These are phyloP conservation scores for Elachura formosa DNA, from an alignment of 2,113 vertebrate genomes.

Conservation along the genomic window DNA sequence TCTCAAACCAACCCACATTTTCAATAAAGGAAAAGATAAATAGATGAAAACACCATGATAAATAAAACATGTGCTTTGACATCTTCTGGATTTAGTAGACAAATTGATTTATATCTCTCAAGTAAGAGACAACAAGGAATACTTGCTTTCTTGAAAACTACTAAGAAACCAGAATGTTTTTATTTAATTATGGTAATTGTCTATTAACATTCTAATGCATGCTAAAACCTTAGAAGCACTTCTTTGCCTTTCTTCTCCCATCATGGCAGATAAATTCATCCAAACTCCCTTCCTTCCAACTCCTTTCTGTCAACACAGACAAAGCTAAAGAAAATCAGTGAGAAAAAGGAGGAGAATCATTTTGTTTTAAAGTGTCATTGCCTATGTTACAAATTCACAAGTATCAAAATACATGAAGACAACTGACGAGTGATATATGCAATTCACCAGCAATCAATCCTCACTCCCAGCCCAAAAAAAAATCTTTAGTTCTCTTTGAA, in stretches of 20 bases:
- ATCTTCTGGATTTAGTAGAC: not conserved
- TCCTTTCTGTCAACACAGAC: constrained; percentile 25
- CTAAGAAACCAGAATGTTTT: not conserved
- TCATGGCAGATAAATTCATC: constrained; percentile 7
- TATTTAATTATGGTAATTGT: not conserved
- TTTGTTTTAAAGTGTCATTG: not conserved
- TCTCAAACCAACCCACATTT: not conserved
- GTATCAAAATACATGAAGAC: constrained; percentile 34
- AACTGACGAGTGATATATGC: not conserved
- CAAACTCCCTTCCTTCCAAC: not conserved
- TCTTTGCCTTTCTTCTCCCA: not conserved
- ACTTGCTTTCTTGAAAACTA: not conserved
- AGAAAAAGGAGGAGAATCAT: constrained; percentile 12
- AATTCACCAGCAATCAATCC: not conserved
- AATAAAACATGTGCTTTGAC: constrained; percentile 9
- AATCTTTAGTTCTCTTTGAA: not conserved
- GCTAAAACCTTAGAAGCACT: not conserved
- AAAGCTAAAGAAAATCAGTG: constrained; percentile 9
- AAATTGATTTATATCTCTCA: constrained; percentile 4
- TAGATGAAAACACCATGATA: not conserved
- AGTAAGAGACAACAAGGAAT: not conserved
- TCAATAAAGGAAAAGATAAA: not conserved
- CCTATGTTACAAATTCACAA: not conserved
- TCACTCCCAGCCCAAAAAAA: not conserved
- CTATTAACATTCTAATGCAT: constrained; percentile 4